Percentiles rank a stretch among this genome's conserved stretches.
phyloP scores from a whole-genome alignment of 2,888 invertebrate genomes.

The Euproctis similis region DNA sequence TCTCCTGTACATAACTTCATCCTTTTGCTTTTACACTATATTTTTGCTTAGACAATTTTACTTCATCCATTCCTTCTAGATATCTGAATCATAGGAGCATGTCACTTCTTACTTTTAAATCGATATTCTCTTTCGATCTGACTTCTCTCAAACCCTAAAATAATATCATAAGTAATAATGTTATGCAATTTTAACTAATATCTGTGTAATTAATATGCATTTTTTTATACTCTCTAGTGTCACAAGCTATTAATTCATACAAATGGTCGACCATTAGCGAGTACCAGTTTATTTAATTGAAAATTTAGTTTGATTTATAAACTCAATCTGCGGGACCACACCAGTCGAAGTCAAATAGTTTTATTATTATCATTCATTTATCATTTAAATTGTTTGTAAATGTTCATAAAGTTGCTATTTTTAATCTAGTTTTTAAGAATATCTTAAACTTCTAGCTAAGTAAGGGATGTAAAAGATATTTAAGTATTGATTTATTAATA shows the following conservation, averaged over 20 bases:
- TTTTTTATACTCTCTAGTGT: conserved; percentile 4
- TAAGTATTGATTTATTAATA: not conserved
- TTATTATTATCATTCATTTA: conserved; percentile 13
- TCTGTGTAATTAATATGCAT: not conserved
- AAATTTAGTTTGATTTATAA: conserved; percentile 37
- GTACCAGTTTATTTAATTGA: conserved; percentile 23
- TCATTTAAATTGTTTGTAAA: conserved; percentile 24
- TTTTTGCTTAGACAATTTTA: too few relatives aligned
- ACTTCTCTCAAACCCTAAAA: too few relatives aligned
- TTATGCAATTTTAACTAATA: too few relatives aligned
- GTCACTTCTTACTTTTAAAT: too few relatives aligned
- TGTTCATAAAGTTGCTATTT: conserved; percentile 8
- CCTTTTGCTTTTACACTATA: too few relatives aligned
- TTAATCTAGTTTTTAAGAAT: not conserved
- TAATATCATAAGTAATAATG: too few relatives aligned
- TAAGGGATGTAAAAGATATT: too few relatives aligned
- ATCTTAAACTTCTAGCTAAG: too few relatives aligned
- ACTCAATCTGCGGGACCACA: conserved; percentile 26
- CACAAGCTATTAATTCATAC: conserved; percentile 24
- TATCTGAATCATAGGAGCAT: too few relatives aligned
- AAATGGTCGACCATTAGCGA: conserved; percentile 25
- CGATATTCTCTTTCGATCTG: too few relatives aligned
- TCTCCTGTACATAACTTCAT: too few relatives aligned
- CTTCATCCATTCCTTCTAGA: too few relatives aligned
- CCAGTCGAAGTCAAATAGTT: conserved; percentile 22